phyloP scores from a whole-genome alignment of 2,888 invertebrate genomes.

The Lasius fuliginosus region DNA sequence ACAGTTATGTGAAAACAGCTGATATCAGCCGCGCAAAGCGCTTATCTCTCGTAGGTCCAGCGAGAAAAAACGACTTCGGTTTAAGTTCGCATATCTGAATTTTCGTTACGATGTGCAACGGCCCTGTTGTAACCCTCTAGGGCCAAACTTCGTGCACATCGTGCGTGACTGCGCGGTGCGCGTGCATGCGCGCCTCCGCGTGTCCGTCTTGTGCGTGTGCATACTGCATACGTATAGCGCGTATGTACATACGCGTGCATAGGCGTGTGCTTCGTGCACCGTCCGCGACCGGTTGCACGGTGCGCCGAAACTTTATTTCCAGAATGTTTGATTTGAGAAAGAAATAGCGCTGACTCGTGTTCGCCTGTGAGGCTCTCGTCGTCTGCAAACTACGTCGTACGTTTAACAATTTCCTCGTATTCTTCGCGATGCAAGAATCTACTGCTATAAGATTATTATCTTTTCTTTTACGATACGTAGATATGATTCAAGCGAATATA shows the following conservation, averaged over 20 bases:
- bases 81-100: constrained; percentile 63
- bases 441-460: constrained; percentile 14
- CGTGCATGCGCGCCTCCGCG: constrained; percentile 50
- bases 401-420: constrained; percentile 84
- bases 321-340: constrained; percentile 85
- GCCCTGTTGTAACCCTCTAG: constrained; percentile 84
- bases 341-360: constrained; percentile 81
- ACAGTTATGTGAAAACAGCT: not conserved
- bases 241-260: constrained; percentile 54
- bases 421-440: constrained; percentile 25
- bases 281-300: constrained; percentile 56
- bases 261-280: constrained; percentile 43
- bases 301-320: constrained; percentile 84
- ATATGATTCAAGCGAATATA: not conserved
- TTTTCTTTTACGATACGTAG: not conserved
- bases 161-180: constrained; percentile 81
- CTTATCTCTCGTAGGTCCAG: not conserved
- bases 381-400: constrained; percentile 79
- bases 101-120: constrained; percentile 83
- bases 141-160: constrained; percentile 81
- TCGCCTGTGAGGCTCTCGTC: constrained; percentile 69
- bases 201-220: constrained; percentile 57
- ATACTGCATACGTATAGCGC: not conserved
- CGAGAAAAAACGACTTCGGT: constrained; percentile 63
- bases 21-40: not conserved